Conservation (phyloP, 64 coral and sea anemone genomes). For the Orbicella faveolata region DNA sequence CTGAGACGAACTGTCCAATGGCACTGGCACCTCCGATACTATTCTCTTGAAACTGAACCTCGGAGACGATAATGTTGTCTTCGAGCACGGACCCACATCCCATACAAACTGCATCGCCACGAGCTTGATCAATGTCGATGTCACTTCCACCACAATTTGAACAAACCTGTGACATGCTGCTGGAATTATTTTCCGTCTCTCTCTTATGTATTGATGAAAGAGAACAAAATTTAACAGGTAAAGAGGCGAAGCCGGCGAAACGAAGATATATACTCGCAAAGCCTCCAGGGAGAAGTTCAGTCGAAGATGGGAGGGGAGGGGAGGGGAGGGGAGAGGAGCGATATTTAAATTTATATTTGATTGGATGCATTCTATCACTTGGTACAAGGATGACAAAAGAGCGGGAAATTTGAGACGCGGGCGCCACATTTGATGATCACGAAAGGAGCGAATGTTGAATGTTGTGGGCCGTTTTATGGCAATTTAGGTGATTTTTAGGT, state of each 20-base stretch:
- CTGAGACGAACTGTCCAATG: constrained; percentile 95
- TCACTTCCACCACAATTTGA: constrained; percentile 98
- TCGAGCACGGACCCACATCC: constrained; percentile 96
- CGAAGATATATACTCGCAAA: not conserved
- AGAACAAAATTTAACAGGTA: not conserved
- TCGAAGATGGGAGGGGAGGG: not conserved
- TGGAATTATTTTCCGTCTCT: not conserved
- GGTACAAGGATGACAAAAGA: not conserved
- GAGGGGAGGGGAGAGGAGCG: not conserved
- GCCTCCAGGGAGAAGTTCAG: not conserved
- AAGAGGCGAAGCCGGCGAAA: not conserved
- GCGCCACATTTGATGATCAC: not conserved
- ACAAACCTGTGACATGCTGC: constrained; percentile 93
- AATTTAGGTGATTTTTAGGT: no score
- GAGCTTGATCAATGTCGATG: constrained; percentile 89
- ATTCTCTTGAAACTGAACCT: constrained; percentile 97
- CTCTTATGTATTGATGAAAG: not conserved
- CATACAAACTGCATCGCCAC: constrained; percentile 93
- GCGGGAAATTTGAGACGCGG: not conserved
- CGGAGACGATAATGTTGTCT: constrained; percentile 95
- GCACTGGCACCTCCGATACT: constrained; percentile 92
- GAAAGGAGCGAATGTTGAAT: not conserved
- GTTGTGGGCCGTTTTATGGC: not conserved
- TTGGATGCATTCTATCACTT: not conserved
- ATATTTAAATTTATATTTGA: not conserved